These are phyloP conservation scores for Delphinus delphis DNA, from an alignment of 2,113 vertebrate species.

Conservation along the genomic window DNA sequence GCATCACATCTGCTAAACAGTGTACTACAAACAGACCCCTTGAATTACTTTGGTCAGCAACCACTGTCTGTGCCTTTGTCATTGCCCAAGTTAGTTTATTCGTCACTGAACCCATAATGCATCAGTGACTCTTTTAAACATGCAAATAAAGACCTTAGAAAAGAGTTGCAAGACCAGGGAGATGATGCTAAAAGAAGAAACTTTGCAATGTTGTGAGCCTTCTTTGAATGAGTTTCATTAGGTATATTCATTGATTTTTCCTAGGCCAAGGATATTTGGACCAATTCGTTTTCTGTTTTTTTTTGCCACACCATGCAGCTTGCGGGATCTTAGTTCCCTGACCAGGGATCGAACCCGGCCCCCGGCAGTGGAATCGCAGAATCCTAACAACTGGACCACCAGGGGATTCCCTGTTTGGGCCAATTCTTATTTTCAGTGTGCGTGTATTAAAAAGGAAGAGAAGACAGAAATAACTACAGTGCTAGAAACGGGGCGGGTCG, in stretches of 20 bases:
- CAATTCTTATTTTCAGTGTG: not conserved
- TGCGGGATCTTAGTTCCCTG: not conserved
- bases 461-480: not conserved
- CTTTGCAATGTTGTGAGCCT: not conserved
- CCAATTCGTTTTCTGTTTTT: not conserved
- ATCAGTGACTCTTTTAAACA: not conserved
- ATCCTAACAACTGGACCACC: not conserved
- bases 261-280: not conserved
- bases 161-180: not conserved
- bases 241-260: not conserved
- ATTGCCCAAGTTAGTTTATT: too few relatives aligned
- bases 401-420: not conserved
- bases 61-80: not conserved
- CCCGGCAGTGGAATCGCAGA: not conserved
- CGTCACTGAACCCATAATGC: too few relatives aligned
- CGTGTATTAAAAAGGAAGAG: not conserved
- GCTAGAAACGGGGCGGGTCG: not conserved
- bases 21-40: not conserved
- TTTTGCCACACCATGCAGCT: fast-evolving
- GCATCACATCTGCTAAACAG: not conserved
- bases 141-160: not conserved
- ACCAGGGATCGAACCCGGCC: not conserved
- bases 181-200: too few relatives aligned
- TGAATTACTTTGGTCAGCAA: not conserved
- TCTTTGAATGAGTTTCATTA: not conserved